These are phyloP conservation scores for Nothocercus nigrocapillus DNA, from an alignment of 2,113 vertebrate species.

Conservation along the genomic window DNA sequence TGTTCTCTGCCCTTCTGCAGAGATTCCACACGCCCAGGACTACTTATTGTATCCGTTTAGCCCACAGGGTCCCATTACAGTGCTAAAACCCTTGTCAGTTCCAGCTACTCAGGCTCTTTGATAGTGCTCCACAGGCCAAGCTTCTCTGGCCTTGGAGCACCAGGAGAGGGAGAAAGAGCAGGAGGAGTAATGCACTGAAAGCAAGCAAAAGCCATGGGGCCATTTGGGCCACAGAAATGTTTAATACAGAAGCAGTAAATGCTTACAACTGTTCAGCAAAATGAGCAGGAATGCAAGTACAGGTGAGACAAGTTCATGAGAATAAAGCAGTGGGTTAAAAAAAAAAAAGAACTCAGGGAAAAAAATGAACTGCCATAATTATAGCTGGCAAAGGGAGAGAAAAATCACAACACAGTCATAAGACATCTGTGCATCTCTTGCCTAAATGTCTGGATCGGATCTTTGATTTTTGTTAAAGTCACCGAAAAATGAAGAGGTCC, in stretches of 20 bases:
- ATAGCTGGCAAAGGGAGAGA: not conserved
- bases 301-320: not conserved
- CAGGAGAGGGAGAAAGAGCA: not conserved
- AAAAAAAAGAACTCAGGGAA: not conserved
- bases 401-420: not conserved
- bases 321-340: not conserved
- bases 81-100: not conserved
- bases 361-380: not conserved
- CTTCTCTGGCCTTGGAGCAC: not conserved
- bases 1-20: not conserved
- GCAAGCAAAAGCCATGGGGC: not conserved
- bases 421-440: not conserved
- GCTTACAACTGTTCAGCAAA: not conserved
- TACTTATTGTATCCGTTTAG: not conserved
- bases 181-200: not conserved
- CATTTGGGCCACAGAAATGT: not conserved
- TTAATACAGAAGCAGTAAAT: not conserved
- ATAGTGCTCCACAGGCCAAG: not conserved
- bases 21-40: not conserved
- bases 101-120: not conserved
- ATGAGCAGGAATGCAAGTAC: not conserved
- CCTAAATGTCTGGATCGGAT: not conserved
- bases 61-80: not conserved
- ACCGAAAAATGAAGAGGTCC: not conserved
- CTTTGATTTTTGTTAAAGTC: not conserved